Conservation (phyloP, 2,797 vertebrate genomes). For the Ptychobarbus kaznakovi region DNA sequence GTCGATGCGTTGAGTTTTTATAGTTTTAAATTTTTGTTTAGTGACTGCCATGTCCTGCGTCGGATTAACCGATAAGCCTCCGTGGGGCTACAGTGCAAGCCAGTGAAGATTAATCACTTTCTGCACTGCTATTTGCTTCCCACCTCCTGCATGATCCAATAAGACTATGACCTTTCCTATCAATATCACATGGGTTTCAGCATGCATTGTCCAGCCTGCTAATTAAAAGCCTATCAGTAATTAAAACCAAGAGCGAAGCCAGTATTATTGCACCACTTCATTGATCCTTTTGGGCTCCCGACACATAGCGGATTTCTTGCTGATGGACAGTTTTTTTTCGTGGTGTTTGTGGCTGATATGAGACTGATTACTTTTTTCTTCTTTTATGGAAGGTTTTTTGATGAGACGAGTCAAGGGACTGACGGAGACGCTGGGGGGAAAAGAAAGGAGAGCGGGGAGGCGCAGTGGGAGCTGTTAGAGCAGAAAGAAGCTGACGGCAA, state of each 20-base stretch:
- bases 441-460: slow-evolving; percentile 47
- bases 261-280: slow-evolving; percentile 41
- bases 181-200: slow-evolving; percentile 45
- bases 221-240: slow-evolving; percentile 78
- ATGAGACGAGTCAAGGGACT: slow-evolving; percentile 8
- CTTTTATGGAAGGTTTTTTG: slow-evolving; percentile 53
- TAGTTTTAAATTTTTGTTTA: slow-evolving; percentile 59
- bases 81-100: slow-evolving; percentile 37
- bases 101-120: slow-evolving; percentile 57
- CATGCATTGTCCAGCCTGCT: slow-evolving; percentile 63
- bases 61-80: slow-evolving; percentile 57
- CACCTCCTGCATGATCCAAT: slow-evolving; percentile 49
- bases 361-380: slow-evolving; percentile 46
- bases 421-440: slow-evolving; percentile 18
- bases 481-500: slow-evolving; percentile 34
- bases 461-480: slow-evolving; percentile 33
- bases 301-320: slow-evolving; percentile 41
- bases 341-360: slow-evolving; percentile 33
- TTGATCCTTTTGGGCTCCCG: slow-evolving; percentile 39
- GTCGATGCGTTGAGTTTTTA: slow-evolving; percentile 53
- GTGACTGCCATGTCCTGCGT: slow-evolving; percentile 50
- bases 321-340: slow-evolving; percentile 29
- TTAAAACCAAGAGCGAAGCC: slow-evolving; percentile 63
- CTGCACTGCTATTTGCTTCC: slow-evolving; percentile 29
- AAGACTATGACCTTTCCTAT: slow-evolving; percentile 58